Percentiles rank a stretch among this genome's conserved stretches.
These are phyloP conservation scores for Sitophilus oryzae DNA, from an alignment of 1,140 invertebrate species.

Conservation along the genomic window DNA sequence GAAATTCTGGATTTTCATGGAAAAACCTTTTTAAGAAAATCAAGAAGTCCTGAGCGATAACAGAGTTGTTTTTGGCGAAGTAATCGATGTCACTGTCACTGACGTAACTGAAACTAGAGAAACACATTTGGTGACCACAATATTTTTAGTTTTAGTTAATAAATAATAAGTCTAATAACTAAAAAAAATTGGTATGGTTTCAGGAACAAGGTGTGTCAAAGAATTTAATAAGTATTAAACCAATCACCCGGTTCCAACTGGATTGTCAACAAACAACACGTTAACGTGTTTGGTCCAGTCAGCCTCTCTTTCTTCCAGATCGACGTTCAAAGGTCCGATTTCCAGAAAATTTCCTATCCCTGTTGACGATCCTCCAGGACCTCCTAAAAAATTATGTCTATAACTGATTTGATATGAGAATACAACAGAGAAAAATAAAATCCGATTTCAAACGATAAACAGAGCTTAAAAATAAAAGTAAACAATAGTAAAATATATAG, in stretches of 20 bases:
- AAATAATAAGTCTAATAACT: too few relatives aligned
- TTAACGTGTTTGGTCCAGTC: conserved; percentile 1
- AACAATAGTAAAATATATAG: too few relatives aligned
- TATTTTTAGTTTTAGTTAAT: too few relatives aligned
- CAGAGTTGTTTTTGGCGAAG: conserved; percentile 58
- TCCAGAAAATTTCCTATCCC: conserved; percentile 10
- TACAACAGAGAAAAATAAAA: too few relatives aligned
- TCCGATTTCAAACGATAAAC: too few relatives aligned
- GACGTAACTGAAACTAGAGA: conserved; percentile 76
- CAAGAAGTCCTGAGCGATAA: conserved; percentile 75
- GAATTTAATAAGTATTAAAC: too few relatives aligned
- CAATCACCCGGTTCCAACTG: conserved; percentile 11
- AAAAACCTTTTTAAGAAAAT: conserved; percentile 62
- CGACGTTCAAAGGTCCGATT: conserved; percentile 1
- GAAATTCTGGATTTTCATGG: conserved; percentile 56
- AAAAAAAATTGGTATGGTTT: too few relatives aligned
- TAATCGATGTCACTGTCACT: conserved; percentile 44
- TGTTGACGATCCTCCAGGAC: conserved; percentile 9
- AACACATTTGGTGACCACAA: too few relatives aligned
- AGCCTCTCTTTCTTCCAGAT: background rate
- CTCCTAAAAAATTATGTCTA: conserved; percentile 7
- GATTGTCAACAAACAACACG: conserved; percentile 14
- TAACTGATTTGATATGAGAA: too few relatives aligned
- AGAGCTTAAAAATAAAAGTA: too few relatives aligned
- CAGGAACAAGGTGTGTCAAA: too few relatives aligned